These are phyloP conservation scores for Abscondita cerata DNA, from an alignment of 2,888 invertebrate species.

Conservation along the genomic window DNA sequence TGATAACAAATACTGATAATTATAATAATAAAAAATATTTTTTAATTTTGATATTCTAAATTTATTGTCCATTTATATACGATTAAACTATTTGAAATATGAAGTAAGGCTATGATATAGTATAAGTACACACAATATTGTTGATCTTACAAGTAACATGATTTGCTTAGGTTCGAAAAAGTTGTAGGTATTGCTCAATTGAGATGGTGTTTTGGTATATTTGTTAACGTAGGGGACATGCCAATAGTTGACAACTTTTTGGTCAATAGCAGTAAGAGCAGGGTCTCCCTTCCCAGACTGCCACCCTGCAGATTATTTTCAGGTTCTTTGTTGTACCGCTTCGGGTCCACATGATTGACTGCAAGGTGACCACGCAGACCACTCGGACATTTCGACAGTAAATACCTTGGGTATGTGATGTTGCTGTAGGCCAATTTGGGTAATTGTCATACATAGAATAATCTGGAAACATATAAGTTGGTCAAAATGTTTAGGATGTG, in stretches of 20 bases:
- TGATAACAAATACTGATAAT: not conserved
- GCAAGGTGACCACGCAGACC: slow-evolving; percentile 76
- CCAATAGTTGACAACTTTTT: slow-evolving; percentile 53
- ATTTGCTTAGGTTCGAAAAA: not conserved
- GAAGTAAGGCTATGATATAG: not conserved
- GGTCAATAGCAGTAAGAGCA: slow-evolving; percentile 57
- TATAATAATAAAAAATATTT: slow-evolving; percentile 7
- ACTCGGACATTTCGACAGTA: slow-evolving; percentile 69
- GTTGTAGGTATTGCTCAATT: too few relatives aligned
- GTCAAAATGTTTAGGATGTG: too few relatives aligned
- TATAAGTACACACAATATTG: not conserved
- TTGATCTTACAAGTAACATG: slow-evolving; percentile 1
- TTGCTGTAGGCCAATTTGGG: slow-evolving; percentile 36
- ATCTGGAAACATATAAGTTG: not conserved
- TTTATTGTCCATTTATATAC: not conserved
- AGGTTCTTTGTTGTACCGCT: slow-evolving; percentile 62
- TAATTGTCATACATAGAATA: slow-evolving; percentile 6
- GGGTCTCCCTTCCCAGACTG: slow-evolving; percentile 53
- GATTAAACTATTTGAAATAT: slow-evolving; percentile 6
- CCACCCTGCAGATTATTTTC: slow-evolving; percentile 56
- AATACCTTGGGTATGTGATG: slow-evolving; percentile 18
- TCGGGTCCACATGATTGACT: slow-evolving; percentile 68
- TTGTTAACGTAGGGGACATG: slow-evolving; percentile 42
- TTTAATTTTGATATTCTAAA: slow-evolving; percentile 1
- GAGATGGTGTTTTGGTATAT: not conserved